Evolutionary conservation across 2,888 invertebrate species (phyloP), one percentile per base, ranked within the genome.

Genomic region (Rhimphoctona megacephalus): DNA sequence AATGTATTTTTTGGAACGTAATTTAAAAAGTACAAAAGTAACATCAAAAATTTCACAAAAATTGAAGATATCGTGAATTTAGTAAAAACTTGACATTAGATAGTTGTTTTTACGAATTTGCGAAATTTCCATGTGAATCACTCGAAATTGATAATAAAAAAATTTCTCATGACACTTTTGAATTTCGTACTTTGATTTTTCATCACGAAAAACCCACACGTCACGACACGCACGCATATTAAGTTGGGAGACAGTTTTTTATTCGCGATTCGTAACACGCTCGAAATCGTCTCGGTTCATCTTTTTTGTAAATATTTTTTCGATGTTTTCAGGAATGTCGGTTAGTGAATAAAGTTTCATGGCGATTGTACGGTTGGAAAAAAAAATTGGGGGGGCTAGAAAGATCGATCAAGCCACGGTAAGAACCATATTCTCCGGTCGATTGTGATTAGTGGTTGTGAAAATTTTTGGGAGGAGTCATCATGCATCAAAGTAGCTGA

Each of bases 361-460:
- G 7, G n/a, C 52, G 49, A 22, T 70, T 72, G n/a, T 43, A 25
- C n/a, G 77, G 52, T 22, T 14, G 36, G 22, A 66, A 14, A 49
- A 43, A 67, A 36, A 52, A 52, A 67, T 78, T 90, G 91, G 90
- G 91, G 91, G 91, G 90, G 86, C 83, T 78, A 83, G 87, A 90
- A 87, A 89, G 92, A 93, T 93, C 92, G 93, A 93, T 93, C 93
- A 92, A 93, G 92, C 90, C 89, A 64, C 77, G 74, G 66, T 70
- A 36, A 84, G 84, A 85, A 86, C 83, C 91, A 92, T 92, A 91
- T 92, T 92, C 92, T 91, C 86, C 85, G 92, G 90, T 92, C 92
- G 93, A 93, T 92, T 91, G 91, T 91, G 92, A 93, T 93, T 92
- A 93, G 93, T 93, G 92, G 90, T 91, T 85, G 92, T 91, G 91